Conservation (phyloP, 2,113 vertebrate genomes). For the Takifugu flavidus region DNA sequence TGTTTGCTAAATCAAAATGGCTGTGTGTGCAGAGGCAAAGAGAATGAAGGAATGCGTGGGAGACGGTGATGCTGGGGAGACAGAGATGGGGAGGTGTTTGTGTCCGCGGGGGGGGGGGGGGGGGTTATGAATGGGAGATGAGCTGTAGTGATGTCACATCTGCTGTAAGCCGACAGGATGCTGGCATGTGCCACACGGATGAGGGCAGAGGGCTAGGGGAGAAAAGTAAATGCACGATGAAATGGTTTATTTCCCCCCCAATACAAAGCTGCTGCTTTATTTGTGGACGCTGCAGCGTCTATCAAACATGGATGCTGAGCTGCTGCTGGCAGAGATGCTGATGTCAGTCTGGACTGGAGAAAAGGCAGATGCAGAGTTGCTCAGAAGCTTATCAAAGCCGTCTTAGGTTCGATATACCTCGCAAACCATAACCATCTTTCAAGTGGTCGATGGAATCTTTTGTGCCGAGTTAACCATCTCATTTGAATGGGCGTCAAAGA, state of each 20-base stretch:
- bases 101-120: background rate
- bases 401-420: background rate
- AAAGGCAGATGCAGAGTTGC: conserved; percentile 5
- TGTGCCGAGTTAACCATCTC: background rate
- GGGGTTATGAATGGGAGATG: conserved; percentile 23
- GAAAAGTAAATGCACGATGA: conserved; percentile 5
- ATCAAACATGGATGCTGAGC: conserved; percentile 19
- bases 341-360: background rate
- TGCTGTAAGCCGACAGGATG: conserved; percentile 64
- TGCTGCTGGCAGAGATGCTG: conserved; percentile 2
- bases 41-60: conserved; percentile 70
- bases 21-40: conserved; percentile 62
- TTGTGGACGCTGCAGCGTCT: conserved; percentile 19
- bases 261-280: conserved; percentile 32
- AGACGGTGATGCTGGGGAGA: conserved; percentile 67
- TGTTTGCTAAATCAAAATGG: conserved; percentile 72
- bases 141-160: conserved; percentile 68
- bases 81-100: conserved; percentile 19
- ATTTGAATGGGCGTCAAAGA: background rate
- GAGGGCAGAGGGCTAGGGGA: conserved; percentile 14
- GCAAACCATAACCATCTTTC: background rate
- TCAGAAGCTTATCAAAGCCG: conserved; percentile 2
- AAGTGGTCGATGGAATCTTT: background rate
- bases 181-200: conserved; percentile 57
- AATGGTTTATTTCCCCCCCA: background rate